Evolutionary conservation across 2,113 vertebrate genomes (phyloP).

Genomic region (Gymnarchus niloticus): DNA sequence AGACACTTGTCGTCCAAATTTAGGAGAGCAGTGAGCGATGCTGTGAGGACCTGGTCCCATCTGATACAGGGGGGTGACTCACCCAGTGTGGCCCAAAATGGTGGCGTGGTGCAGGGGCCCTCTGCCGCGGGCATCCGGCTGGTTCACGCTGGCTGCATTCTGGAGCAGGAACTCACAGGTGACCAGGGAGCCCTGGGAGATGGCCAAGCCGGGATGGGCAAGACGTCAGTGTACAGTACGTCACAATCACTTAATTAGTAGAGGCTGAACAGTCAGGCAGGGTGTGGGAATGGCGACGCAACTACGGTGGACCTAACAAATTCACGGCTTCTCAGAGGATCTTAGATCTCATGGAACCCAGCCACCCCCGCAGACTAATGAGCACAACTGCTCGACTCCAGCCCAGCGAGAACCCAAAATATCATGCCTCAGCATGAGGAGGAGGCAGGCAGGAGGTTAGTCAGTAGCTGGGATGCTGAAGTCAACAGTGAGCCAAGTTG

Average conservation of each 20-base stretch:
- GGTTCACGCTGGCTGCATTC: slow-evolving; percentile 92
- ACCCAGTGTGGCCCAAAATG: slow-evolving; percentile 91
- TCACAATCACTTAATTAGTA: too few relatives aligned
- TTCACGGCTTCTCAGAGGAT: not conserved
- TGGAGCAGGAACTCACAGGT: slow-evolving; percentile 95
- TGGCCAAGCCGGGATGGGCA: too few relatives aligned
- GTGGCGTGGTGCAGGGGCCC: slow-evolving; percentile 94
- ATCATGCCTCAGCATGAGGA: not conserved
- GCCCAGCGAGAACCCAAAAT: not conserved
- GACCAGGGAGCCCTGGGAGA: slow-evolving; percentile 89
- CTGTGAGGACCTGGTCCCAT: too few relatives aligned
- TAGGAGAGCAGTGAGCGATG: not conserved
- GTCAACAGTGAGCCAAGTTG: not conserved
- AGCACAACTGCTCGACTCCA: too few relatives aligned
- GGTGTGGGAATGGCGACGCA: not conserved
- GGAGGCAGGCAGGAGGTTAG: slow-evolving; percentile 5
- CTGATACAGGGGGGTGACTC: slow-evolving; percentile 19
- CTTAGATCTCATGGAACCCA: not conserved
- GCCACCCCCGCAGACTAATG: not conserved
- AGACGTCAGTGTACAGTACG: too few relatives aligned
- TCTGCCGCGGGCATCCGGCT: slow-evolving; percentile 80
- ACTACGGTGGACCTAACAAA: not conserved
- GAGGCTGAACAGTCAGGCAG: not conserved
- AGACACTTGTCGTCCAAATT: too few relatives aligned
- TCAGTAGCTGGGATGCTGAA: not conserved